A percentile compares a stretch with the other conserved stretches of the same genome.
Evolutionary conservation across 2,113 vertebrate species (phyloP).

Genomic region (Chionodraco myersi): DNA sequence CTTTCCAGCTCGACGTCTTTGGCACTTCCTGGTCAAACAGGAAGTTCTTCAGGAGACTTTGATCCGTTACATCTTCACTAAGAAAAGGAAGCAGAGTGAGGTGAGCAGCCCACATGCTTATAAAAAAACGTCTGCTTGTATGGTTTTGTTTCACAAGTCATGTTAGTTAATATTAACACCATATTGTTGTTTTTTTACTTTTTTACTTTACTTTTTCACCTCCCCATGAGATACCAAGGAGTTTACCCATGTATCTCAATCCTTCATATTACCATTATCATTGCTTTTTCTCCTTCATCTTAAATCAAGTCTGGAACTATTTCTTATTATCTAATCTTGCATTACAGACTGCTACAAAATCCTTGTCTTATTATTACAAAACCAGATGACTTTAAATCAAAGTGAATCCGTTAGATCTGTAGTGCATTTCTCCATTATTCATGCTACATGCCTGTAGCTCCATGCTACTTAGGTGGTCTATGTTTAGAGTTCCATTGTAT

Average conservation of each 20-base stretch:
- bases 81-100: constrained; percentile 99
- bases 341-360: not conserved
- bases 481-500: constrained; percentile 38
- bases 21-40: constrained; percentile 98
- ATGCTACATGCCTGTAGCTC: not conserved
- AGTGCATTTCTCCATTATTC: constrained; percentile 9
- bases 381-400: not conserved
- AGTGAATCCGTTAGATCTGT: constrained; percentile 5
- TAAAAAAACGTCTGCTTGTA: not conserved
- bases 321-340: constrained; percentile 33
- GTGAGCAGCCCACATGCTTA: constrained; percentile 76
- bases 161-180: constrained; percentile 9
- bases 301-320: constrained; percentile 40
- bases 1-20: constrained; percentile 93
- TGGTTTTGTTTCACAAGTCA: constrained; percentile 12
- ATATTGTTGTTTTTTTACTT: not conserved
- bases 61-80: constrained; percentile 98
- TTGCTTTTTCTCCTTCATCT: constrained; percentile 59
- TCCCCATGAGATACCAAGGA: not conserved
- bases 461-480: not conserved
- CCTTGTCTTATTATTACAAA: not conserved
- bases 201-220: not conserved
- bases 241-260: not conserved
- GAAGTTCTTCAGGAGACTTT: constrained; percentile 95
- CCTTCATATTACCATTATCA: constrained; percentile 30